Evolutionary conservation across 2,888 invertebrate species (phyloP).

Genomic region (Bruchidius siliquastri): DNA sequence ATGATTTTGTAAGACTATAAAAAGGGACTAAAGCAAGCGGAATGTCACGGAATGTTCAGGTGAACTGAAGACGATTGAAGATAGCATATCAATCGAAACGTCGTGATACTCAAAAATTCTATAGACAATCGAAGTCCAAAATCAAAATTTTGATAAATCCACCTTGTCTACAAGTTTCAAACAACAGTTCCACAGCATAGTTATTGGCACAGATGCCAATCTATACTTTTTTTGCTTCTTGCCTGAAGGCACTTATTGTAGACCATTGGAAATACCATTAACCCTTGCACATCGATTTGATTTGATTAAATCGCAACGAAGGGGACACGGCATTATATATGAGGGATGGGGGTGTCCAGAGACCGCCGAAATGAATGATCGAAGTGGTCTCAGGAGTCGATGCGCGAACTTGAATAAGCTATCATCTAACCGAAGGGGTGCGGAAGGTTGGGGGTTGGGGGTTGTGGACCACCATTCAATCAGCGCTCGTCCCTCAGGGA

Average conservation of each 20-base stretch:
- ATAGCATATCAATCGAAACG: too few species aligned
- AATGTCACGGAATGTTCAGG: too few species aligned
- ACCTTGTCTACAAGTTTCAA: too few species aligned
- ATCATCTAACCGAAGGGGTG: conserved; percentile 18
- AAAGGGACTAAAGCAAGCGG: too few species aligned
- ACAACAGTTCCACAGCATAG: too few species aligned
- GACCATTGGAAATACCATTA: background rate
- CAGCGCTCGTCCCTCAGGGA: conserved; percentile 40
- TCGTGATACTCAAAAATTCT: too few species aligned
- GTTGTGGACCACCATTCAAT: conserved; percentile 37
- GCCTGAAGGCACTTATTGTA: background rate
- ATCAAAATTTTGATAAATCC: too few species aligned
- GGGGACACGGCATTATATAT: background rate
- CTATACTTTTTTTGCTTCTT: too few species aligned
- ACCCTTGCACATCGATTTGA: background rate
- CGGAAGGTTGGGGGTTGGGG: conserved; percentile 7
- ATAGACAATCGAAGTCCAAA: too few species aligned
- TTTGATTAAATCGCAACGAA: conserved; percentile 10
- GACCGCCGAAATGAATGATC: conserved; percentile 15
- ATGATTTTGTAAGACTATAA: too few species aligned
- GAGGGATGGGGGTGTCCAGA: conserved; percentile 4
- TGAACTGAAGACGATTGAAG: too few species aligned
- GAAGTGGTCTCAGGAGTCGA: conserved; percentile 22
- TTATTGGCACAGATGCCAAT: too few species aligned
- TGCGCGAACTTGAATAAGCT: conserved; percentile 23